Base-by-base conservation (phyloP, 2,888 invertebrate species). In the Epistrophe grossulariae region DNA sequence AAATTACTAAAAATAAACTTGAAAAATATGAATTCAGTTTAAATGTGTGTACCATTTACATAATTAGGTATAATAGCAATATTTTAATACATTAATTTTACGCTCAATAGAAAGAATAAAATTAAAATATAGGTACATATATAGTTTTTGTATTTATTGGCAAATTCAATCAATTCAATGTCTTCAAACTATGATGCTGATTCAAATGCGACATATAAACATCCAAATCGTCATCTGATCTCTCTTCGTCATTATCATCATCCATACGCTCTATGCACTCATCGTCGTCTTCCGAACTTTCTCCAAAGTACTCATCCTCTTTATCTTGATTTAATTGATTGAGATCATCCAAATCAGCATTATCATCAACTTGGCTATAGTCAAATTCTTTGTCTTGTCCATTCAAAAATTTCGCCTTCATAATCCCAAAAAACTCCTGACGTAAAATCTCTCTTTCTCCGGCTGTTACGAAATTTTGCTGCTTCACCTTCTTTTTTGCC, bases 281-380 rank as follows among this genome's bases (percentile, higher is more conserved):
- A 88, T 95, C 95, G 88, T 96, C 95, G 55, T 93, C 93, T 88
- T 95, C 95, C 35, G 95, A 94, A 91, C 97, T 97, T 5, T 96
- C 95, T 92, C 98, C 97, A 93, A 98, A 98, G 92, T 98, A 98
- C 91, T 95, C 96, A 89, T 98, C 98, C 92, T 98, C 97, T 89
- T 96, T 96, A 93, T 98, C 98, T 90, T 95, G 95, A 55, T 95
- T 95, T 81, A 95, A 92, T 72, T 96, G 94, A 80, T 96, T 95
- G 85, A 96, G 91, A 89, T 95, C 94, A 92, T 98, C 98, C 92
- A 96, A 97, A 72, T 95, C 95, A 57, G 96, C 95, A 93, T 98
- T 96, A 89, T 95, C 94, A 92, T 98, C 98, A 5, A 98, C 96
- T 87, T 94, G 93, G 50, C 95, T 94, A 91, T 98, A 98, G 92